Conservation (phyloP, 1,140 invertebrate species). For the Drosophila fuyamai region DNA sequence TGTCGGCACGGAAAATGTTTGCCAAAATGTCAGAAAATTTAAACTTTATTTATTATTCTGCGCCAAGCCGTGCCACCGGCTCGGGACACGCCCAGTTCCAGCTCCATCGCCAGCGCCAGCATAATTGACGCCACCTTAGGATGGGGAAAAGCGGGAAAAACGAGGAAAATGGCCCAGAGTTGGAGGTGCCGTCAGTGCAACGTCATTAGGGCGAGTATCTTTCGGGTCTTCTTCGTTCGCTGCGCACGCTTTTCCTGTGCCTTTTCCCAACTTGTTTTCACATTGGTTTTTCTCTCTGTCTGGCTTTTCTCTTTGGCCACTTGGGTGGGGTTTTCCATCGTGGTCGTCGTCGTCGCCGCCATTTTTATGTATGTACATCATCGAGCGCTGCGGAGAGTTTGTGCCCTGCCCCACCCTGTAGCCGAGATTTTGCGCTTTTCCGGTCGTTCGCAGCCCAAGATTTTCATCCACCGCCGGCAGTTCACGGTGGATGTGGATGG, state of each 20-base stretch:
- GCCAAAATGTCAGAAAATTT: constrained; percentile 82
- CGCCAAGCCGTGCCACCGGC: constrained; percentile 71
- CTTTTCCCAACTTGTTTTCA: constrained; percentile 49
- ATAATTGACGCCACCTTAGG: constrained; percentile 71
- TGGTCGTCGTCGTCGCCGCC: constrained; percentile 38
- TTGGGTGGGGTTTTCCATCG: constrained; percentile 48
- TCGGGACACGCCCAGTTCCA: constrained; percentile 35
- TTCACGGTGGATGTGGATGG: constrained; percentile 31
- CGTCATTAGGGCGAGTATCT: constrained; percentile 53
- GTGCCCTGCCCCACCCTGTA: constrained; percentile 13
- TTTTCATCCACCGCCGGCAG: constrained; percentile 69
- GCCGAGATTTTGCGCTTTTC: constrained; percentile 77
- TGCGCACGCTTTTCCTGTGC: constrained; percentile 59
- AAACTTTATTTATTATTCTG: constrained; percentile 81
- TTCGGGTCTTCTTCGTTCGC: constrained; percentile 37
- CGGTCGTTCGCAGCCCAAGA: constrained; percentile 50
- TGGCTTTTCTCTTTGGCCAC: constrained; percentile 15
- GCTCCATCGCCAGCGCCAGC: constrained; percentile 38
- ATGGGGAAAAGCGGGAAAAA: not conserved
- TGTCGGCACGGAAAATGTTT: constrained; percentile 78
- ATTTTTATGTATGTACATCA: constrained; percentile 66
- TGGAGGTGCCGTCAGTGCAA: constrained; percentile 38
- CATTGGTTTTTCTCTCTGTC: constrained; percentile 9
- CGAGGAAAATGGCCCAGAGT: constrained; percentile 36
- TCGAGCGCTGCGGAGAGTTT: constrained; percentile 11